Base-by-base conservation (phyloP, 2,113 vertebrate genomes). In the Seriola rivoliana region DNA sequence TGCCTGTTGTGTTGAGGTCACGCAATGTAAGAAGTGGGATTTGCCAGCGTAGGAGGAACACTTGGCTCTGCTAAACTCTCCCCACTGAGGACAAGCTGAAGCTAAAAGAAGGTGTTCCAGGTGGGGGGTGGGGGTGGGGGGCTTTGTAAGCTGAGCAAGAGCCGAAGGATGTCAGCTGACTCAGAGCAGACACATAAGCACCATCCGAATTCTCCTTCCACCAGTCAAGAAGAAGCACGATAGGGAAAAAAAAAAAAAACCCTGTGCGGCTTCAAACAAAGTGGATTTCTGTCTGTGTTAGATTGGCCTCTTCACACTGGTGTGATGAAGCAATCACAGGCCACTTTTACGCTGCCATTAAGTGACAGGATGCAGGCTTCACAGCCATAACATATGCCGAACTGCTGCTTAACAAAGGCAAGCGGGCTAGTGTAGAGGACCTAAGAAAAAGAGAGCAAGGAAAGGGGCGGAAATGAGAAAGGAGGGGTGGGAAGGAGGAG, bases 1-100 rank as follows among this genome's bases (percentile, higher is more conserved):
- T 87, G 89, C 74, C 74, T 88, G 77, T 86, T 89, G 82, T 88
- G 80, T 87, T 91, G 81, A 85, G 89, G 89, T 93, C 90, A 91
- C 81, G 87, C 89, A 88, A 90, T 84, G 88, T 82, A 90, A 90
- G 84, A 74, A n/a, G 65, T 65, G 66, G 79, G 79, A 86, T 91
- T 85, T 81, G 72, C 72, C 75, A 88, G 78, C 2, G 64, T 75
- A 77, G 88, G 87, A 92, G 78, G 85, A 89, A 89, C 62, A 78
- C 68, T 82, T 82, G 80, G 83, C 79, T 86, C 77, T 50, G 32
- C 73, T 90, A 36, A 89, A 79, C 80, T 80, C 71, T 70, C 77
- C 68, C 67, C 29, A 55, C 44, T 68, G 76, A 78, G 40, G 70
- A 86, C 69, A 67, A 60, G 80, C 68, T 48, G 55, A 29, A 78